Evolutionary conservation across 2,113 vertebrate species (phyloP).

Genomic region (Centropus bengalensis): DNA sequence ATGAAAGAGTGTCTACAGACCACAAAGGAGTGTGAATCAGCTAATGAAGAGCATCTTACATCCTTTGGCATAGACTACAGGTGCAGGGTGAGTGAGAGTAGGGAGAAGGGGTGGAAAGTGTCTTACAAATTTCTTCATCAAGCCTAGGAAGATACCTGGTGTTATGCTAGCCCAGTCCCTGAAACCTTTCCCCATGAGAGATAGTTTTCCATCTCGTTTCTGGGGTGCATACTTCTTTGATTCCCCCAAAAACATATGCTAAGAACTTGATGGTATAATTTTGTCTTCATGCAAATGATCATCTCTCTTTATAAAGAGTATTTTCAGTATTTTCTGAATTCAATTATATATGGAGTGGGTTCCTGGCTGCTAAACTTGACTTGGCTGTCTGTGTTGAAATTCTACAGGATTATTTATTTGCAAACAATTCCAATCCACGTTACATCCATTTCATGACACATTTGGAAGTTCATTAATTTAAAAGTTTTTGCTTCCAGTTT

Average conservation of each 20-base stretch:
- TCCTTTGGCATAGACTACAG: conserved; percentile 2
- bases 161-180: background rate
- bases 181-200: background rate
- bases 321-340: background rate
- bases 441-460: background rate
- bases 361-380: background rate
- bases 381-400: background rate
- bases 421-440: background rate
- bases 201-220: background rate
- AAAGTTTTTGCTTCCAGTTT: background rate
- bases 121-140: background rate
- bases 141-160: background rate
- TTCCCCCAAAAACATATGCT: background rate
- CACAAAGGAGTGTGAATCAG: conserved; percentile 3
- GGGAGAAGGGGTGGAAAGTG: background rate
- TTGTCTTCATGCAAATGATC: background rate
- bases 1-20: background rate
- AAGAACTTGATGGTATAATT: background rate
- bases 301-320: background rate
- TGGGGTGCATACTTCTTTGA: background rate
- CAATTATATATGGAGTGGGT: background rate
- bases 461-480: background rate
- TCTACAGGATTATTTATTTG: background rate
- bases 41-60: background rate
- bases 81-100: background rate